Evolutionary conservation across 2,888 invertebrate genomes (phyloP).

Genomic region (Harpalus rufipes): DNA sequence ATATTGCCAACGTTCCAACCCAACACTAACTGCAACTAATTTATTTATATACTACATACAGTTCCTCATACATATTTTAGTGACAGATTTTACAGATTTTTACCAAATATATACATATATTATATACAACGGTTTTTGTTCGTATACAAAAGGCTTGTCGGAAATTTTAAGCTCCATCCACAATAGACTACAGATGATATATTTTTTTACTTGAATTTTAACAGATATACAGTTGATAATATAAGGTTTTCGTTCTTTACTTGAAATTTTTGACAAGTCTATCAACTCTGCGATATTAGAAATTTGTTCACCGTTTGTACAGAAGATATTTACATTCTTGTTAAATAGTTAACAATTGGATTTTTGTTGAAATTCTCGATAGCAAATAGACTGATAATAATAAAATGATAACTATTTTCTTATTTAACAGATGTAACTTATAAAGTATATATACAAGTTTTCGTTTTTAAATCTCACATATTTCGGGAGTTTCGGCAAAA

Average conservation of each 20-base stretch:
- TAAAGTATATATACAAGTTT: neutral
- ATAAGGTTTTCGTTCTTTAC: neutral
- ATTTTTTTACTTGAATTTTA: conserved; percentile 41
- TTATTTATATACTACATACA: conserved; percentile 73
- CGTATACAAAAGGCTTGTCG: conserved; percentile 7
- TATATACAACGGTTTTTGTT: conserved; percentile 76
- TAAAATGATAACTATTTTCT: conserved; percentile 64
- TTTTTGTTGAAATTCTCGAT: too few relatives aligned
- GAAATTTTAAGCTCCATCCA: conserved; percentile 32
- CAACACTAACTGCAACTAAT: conserved; percentile 70
- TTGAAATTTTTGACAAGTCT: conserved; percentile 39
- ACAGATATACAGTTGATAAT: conserved; percentile 30
- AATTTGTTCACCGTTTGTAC: conserved; percentile 76
- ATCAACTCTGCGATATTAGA: conserved; percentile 75
- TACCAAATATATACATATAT: conserved; percentile 76
- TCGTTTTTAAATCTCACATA: conserved; percentile 2
- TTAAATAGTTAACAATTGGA: too few relatives aligned
- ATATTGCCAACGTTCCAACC: conserved; percentile 77
- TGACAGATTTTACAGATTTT: conserved; percentile 77
- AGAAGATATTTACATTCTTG: conserved; percentile 73
- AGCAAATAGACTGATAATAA: conserved; percentile 69
- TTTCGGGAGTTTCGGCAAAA: neutral
- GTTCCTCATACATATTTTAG: conserved; percentile 76
- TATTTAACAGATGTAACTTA: conserved; percentile 37
- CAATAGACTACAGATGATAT: conserved; percentile 18